Percentiles rank a stretch among this genome's conserved stretches.
Conservation (phyloP, 1,140 invertebrate genomes). For the Pseudobourletiella spinata region DNA sequence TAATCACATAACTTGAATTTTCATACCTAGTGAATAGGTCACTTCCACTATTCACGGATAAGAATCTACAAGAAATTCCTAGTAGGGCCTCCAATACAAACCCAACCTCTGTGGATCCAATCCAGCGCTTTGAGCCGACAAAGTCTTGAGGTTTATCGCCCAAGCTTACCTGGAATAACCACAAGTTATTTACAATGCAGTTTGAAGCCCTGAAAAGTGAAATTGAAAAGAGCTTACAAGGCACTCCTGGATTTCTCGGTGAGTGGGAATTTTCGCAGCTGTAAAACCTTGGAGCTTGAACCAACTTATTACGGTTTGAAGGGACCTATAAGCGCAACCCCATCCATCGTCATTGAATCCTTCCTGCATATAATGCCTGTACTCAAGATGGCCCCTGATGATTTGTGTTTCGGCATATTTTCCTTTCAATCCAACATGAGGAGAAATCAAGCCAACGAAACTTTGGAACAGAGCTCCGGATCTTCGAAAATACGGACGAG, state of each 20-base stretch:
- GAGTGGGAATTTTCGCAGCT: conserved; percentile 68
- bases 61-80: conserved; percentile 68
- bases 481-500: conserved; percentile 26
- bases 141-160: conserved; percentile 86
- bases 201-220: not conserved
- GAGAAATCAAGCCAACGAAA: conserved; percentile 13
- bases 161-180: conserved; percentile 58
- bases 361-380: conserved; percentile 97
- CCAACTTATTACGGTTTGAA: conserved; percentile 97
- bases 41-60: conserved; percentile 70
- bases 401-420: conserved; percentile 49
- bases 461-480: conserved; percentile 28
- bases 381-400: conserved; percentile 79
- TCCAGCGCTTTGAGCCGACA: conserved; percentile 88
- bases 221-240: conserved; percentile 43
- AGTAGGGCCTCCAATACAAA: conserved; percentile 79
- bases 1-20: too few species aligned
- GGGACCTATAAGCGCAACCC: conserved; percentile 97
- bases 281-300: conserved; percentile 87
- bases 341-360: conserved; percentile 91
- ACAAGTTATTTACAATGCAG: conserved; percentile 2
- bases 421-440: conserved; percentile 36
- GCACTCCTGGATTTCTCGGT: conserved; percentile 83
- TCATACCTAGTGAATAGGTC: conserved; percentile 63
- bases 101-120: conserved; percentile 94